Evolutionary conservation across 2,888 invertebrate genomes (phyloP), one percentile per base, ranked within the genome.

Genomic region (Amblyjoppa proteus): DNA sequence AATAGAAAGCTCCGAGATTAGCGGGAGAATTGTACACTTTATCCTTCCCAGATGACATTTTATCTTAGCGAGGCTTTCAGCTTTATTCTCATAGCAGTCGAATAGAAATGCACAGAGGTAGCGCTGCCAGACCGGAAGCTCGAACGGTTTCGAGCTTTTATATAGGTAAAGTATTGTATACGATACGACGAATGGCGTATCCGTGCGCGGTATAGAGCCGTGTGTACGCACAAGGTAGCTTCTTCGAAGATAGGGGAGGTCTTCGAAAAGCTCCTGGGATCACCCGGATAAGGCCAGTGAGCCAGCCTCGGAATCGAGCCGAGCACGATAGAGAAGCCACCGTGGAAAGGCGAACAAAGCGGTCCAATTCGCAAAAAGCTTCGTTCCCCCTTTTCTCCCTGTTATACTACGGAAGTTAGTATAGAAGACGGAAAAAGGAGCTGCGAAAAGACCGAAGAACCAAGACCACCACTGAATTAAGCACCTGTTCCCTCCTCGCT

Each of bases 351-450:
- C 74, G 75, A 56, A 73, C 78, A 68, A 74, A 83, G 82, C 76
- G 81, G 83, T 88, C 81, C 89, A 89, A 89, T 88, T 89, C 84
- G 79, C 87, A 87, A 87, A 88, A 88, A 89, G 89, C 83, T 88
- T 87, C 86, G 80, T 84, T 85, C 87, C 81, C 25, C 34, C 87
- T 77, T 58, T 58, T 38, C 68, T 49, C 51, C 51, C 45, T 76
- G 38, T 28, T 38, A 41, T 34, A 64, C 64, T 34, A 64, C 31
- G 6, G 16, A 31, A 28, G 34, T 64, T 64, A 34, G 34, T 49
- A 34, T 61, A 31, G 61, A 45, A 31, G 69, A 66, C 73, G 34
- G 51, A 56, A 85, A 69, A 78, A 85, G 64, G 61, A 64, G 34
- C 53, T 58, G 81, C 53, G 68, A 76, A 69, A 71, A 38, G 71